These are phyloP conservation scores for Vulpes lagopus DNA, from an alignment of 2,113 vertebrate genomes.

Conservation along the genomic window DNA sequence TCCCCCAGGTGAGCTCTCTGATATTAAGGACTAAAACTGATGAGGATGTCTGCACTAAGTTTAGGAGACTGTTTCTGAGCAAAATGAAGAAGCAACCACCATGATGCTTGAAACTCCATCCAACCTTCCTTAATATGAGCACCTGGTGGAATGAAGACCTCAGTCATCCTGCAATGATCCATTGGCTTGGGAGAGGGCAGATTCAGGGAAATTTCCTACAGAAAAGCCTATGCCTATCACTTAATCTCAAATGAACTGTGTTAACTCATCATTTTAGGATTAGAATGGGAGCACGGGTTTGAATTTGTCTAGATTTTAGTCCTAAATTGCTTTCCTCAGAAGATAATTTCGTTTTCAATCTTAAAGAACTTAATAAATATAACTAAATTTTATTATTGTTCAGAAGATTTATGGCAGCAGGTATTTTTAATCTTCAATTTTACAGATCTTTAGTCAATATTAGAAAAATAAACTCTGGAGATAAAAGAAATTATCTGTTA, in stretches of 20 bases:
- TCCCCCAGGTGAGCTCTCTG: not conserved
- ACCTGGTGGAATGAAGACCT: not conserved
- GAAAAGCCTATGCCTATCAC: not conserved
- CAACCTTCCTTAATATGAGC: not conserved
- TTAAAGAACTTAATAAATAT: slow-evolving; percentile 42
- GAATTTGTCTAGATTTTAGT: slow-evolving; percentile 36
- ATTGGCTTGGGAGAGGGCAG: not conserved
- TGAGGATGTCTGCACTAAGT: not conserved
- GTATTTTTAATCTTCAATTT: not conserved
- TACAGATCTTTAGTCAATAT: slow-evolving; percentile 54
- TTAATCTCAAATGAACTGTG: not conserved
- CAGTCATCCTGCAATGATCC: not conserved
- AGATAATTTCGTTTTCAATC: slow-evolving; percentile 29
- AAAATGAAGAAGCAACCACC: not conserved
- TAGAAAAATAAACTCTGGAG: not conserved
- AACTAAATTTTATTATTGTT: slow-evolving; percentile 49
- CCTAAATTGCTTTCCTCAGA: not conserved
- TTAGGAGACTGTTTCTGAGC: not conserved
- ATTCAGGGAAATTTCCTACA: not conserved
- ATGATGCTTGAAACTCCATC: not conserved
- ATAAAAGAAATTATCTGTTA: slow-evolving; percentile 19
- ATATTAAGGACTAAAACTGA: not conserved
- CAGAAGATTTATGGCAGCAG: not conserved
- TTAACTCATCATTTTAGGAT: not conserved
- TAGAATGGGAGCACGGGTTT: not conserved